Evolutionary conservation across 2,888 invertebrate genomes (phyloP).

Genomic region (Arctia plantaginis): DNA sequence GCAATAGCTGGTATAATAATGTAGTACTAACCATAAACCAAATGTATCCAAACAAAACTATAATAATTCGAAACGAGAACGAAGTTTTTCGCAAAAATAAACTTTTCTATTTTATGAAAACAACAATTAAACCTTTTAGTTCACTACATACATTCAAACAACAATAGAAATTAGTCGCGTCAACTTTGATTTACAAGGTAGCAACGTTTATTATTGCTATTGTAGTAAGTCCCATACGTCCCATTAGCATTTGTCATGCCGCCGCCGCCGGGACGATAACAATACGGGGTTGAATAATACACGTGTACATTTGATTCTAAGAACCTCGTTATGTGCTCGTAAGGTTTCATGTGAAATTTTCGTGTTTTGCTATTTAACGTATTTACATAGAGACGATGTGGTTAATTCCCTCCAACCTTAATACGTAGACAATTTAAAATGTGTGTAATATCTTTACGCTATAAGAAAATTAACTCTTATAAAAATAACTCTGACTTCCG

Average conservation of each 20-base stretch:
- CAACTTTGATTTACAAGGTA: constrained; percentile 59
- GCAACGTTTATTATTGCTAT: constrained; percentile 41
- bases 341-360: constrained; percentile 27
- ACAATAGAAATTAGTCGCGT: constrained; percentile 51
- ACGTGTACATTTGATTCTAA: constrained; percentile 45
- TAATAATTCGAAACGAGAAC: neutral
- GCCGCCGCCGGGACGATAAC: constrained; percentile 44
- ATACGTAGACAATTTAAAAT: neutral
- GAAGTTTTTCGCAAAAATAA: neutral
- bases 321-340: constrained; percentile 44
- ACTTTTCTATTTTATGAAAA: neutral
- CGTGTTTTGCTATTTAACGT: neutral
- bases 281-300: constrained; percentile 60
- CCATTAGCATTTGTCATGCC: constrained; percentile 54
- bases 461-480: no score
- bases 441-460: neutral
- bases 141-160: neutral
- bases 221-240: constrained; percentile 48
- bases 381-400: neutral
- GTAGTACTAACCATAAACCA: no score
- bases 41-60: no score
- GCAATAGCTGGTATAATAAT: no score
- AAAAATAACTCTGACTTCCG: no score
- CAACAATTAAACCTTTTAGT: neutral
- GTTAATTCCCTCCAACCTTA: neutral